phyloP scores from a whole-genome alignment of 2,888 invertebrate genomes.

The Drosophila birchii region DNA sequence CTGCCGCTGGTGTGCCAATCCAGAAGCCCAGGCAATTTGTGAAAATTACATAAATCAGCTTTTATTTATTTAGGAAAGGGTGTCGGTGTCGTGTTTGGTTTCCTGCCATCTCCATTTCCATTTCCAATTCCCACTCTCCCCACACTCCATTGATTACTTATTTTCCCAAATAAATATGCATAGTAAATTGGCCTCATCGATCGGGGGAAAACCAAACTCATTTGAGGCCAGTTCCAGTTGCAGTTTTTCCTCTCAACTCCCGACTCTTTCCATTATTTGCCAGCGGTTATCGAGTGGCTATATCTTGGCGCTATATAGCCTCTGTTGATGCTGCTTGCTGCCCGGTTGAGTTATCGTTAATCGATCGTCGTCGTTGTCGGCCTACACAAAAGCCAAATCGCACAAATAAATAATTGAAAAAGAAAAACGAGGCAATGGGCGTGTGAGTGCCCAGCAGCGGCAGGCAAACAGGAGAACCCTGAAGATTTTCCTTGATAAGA shows the following conservation, averaged over 20 bases:
- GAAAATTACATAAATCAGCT: slow-evolving; percentile 82
- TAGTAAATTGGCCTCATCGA: slow-evolving; percentile 67
- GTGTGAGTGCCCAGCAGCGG: slow-evolving; percentile 15
- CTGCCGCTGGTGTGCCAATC: slow-evolving; percentile 5
- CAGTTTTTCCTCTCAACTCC: not conserved
- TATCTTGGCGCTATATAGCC: slow-evolving; percentile 52
- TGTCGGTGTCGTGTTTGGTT: slow-evolving; percentile 61
- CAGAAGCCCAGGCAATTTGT: slow-evolving; percentile 63
- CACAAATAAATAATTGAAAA: slow-evolving; percentile 51
- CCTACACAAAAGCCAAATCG: slow-evolving; percentile 61
- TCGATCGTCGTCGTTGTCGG: slow-evolving; percentile 58
- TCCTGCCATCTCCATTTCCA: slow-evolving; percentile 29
- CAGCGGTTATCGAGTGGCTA: slow-evolving; percentile 66
- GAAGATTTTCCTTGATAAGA: slow-evolving; percentile 15
- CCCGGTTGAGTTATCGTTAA: slow-evolving; percentile 68
- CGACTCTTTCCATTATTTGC: slow-evolving; percentile 3
- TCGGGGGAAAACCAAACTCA: slow-evolving; percentile 22
- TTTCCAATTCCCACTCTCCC: not conserved
- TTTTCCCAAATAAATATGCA: slow-evolving; percentile 81
- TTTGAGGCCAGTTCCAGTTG: slow-evolving; percentile 39
- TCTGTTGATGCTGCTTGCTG: slow-evolving; percentile 28
- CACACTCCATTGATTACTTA: slow-evolving; percentile 71
- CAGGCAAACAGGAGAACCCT: not conserved
- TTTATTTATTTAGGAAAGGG: slow-evolving; percentile 72
- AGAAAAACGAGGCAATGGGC: slow-evolving; percentile 17